These are phyloP conservation scores for Rhadina sibilatrix DNA, from an alignment of 2,113 vertebrate species.

Conservation along the genomic window DNA sequence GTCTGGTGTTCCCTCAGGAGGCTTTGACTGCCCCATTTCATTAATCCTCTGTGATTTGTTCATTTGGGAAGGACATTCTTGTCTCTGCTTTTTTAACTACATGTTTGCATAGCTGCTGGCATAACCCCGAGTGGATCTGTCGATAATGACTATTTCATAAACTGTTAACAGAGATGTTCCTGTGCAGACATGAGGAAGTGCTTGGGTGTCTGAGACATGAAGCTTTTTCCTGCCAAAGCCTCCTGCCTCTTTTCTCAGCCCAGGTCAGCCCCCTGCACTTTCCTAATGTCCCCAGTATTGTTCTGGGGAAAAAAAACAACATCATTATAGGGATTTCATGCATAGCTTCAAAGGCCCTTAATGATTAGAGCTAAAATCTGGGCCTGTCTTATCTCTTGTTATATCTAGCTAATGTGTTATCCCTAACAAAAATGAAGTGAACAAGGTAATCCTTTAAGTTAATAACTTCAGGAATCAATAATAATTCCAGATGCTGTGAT, in stretches of 20 bases:
- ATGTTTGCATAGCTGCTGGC: not conserved
- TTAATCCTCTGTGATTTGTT: not conserved
- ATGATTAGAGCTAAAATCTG: not conserved
- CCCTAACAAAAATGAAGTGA: not conserved
- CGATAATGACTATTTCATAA: not conserved
- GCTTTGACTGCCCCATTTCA: not conserved
- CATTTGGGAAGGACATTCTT: not conserved
- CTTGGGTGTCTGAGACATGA: not conserved
- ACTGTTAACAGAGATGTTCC: accelerated
- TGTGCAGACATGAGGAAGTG: accelerated
- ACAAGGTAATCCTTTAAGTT: not conserved
- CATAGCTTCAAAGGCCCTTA: not conserved
- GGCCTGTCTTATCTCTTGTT: not conserved
- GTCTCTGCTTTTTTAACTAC: not conserved
- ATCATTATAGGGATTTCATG: not conserved
- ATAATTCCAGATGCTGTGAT: not conserved
- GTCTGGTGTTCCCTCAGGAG: not conserved
- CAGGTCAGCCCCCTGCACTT: not conserved
- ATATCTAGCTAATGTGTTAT: not conserved
- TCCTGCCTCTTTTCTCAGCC: not conserved
- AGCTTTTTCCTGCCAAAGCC: not conserved
- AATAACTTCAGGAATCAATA: not conserved
- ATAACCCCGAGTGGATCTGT: not conserved
- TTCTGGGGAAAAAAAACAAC: not conserved
- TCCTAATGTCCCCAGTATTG: not conserved